Percentiles rank a stretch among this genome's conserved stretches.
Conservation (phyloP, 2,888 invertebrate species). For the Nineta flava region DNA sequence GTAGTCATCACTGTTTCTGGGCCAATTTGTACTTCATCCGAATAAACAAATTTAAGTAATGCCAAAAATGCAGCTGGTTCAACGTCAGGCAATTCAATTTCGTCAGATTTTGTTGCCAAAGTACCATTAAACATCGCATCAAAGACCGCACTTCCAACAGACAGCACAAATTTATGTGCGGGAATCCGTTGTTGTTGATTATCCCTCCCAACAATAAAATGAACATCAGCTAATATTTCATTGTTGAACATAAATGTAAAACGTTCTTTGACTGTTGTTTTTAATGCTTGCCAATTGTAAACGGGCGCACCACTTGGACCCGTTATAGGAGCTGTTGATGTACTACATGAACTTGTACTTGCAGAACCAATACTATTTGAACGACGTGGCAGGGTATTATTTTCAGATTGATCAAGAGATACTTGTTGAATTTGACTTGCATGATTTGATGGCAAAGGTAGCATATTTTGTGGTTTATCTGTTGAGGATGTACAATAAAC, state of each 20-base stretch:
- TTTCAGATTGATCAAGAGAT: conserved; percentile 24
- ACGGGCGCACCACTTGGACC: conserved; percentile 30
- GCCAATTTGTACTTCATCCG: conserved; percentile 69
- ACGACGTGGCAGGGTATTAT: conserved; percentile 19
- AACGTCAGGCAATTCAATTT: conserved; percentile 68
- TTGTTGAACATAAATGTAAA: conserved; percentile 52
- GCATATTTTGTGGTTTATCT: conserved; percentile 31
- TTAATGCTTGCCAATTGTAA: conserved; percentile 59
- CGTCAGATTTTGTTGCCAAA: conserved; percentile 47
- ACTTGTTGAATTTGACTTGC: conserved; percentile 12
- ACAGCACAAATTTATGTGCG: conserved; percentile 65
- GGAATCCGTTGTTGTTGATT: conserved; percentile 52
- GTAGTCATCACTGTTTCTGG: conserved; percentile 80
- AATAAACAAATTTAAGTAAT: conserved; percentile 55
- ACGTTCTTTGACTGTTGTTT: conserved; percentile 58
- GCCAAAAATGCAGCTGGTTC: conserved; percentile 69
- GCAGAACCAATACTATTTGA: conserved; percentile 1
- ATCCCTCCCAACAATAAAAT: conserved; percentile 62
- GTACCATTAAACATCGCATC: conserved; percentile 77
- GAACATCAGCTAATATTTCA: conserved; percentile 53
- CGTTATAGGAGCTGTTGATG: conserved; percentile 26
- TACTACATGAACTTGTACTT: neutral
- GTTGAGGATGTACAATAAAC: conserved; percentile 30
- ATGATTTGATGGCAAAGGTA: conserved; percentile 30
- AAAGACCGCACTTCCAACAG: conserved; percentile 71